Percentiles rank a stretch among this genome's conserved stretches.
phyloP scores from a whole-genome alignment of 2,888 invertebrate species.

The Drosophila prolongata region DNA sequence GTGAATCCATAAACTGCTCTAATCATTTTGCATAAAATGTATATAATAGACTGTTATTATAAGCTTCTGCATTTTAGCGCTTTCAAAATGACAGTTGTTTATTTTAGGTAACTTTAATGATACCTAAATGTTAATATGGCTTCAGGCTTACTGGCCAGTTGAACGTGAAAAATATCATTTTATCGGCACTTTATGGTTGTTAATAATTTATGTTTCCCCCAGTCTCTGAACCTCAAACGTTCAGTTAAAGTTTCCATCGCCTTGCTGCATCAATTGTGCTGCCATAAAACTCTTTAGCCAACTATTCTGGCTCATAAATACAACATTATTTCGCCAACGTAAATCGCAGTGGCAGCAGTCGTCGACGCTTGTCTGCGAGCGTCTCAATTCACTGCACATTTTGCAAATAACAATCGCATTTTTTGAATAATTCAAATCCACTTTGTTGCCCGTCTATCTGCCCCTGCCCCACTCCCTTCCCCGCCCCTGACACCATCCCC shows the following conservation, averaged over 20 bases:
- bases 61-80: not conserved
- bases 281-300: slow-evolving; percentile 51
- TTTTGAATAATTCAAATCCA: slow-evolving; percentile 80
- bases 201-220: slow-evolving; percentile 21
- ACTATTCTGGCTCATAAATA: slow-evolving; percentile 74
- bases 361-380: slow-evolving; percentile 64
- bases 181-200: slow-evolving; percentile 9
- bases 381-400: slow-evolving; percentile 80
- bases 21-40: too few relatives aligned
- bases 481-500: not conserved
- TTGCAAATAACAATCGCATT: slow-evolving; percentile 80
- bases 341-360: slow-evolving; percentile 44
- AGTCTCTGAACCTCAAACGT: slow-evolving; percentile 9
- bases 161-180: slow-evolving; percentile 12
- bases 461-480: slow-evolving; percentile 1
- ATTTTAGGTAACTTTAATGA: not conserved
- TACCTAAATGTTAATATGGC: slow-evolving; percentile 2
- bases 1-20: too few relatives aligned
- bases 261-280: slow-evolving; percentile 39
- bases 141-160: slow-evolving; percentile 12
- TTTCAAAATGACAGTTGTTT: not conserved
- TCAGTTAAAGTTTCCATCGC: slow-evolving; percentile 33
- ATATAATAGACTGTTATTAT: too few relatives aligned
- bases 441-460: slow-evolving; percentile 70
- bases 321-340: slow-evolving; percentile 72